These are phyloP conservation scores for Eupithecia tripunctaria DNA, from an alignment of 2,888 invertebrate genomes.

Conservation along the genomic window DNA sequence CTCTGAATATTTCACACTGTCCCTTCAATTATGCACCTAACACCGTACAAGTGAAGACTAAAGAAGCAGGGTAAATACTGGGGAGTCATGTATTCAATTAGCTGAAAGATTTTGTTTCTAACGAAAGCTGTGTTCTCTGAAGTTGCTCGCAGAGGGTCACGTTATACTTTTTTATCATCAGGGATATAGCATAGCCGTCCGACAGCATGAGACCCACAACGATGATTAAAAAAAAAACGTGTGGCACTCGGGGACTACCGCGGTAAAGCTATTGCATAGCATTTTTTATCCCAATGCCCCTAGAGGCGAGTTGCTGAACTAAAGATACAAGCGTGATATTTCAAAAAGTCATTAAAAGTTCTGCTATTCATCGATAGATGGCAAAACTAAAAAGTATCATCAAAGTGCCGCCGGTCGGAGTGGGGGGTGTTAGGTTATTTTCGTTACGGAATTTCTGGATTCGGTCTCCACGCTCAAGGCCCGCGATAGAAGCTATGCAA, in stretches of 20 bases:
- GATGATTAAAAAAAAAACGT: not conserved
- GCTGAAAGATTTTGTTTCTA: conserved; percentile 10
- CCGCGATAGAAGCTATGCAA: no score
- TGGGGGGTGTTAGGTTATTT: no score
- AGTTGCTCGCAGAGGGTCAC: not conserved
- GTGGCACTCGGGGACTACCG: no score
- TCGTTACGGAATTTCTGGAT: no score
- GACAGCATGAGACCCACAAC: not conserved
- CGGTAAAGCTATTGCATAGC: no score
- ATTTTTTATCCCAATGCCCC: not conserved
- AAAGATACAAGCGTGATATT: no score
- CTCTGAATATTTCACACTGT: conserved; percentile 43
- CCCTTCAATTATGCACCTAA: conserved; percentile 41
- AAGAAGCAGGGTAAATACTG: conserved; percentile 26
- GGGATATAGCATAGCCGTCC: not conserved
- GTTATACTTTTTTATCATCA: not conserved
- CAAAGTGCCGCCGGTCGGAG: no score
- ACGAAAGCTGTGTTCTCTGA: not conserved
- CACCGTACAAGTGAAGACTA: conserved; percentile 25
- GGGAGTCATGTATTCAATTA: conserved; percentile 33
- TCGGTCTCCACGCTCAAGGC: no score
- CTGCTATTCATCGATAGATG: no score
- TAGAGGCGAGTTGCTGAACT: no score
- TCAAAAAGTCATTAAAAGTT: no score
- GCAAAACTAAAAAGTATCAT: no score